Evolutionary conservation across 2,797 vertebrate genomes (phyloP).

Genomic region (Channallabes apus): DNA sequence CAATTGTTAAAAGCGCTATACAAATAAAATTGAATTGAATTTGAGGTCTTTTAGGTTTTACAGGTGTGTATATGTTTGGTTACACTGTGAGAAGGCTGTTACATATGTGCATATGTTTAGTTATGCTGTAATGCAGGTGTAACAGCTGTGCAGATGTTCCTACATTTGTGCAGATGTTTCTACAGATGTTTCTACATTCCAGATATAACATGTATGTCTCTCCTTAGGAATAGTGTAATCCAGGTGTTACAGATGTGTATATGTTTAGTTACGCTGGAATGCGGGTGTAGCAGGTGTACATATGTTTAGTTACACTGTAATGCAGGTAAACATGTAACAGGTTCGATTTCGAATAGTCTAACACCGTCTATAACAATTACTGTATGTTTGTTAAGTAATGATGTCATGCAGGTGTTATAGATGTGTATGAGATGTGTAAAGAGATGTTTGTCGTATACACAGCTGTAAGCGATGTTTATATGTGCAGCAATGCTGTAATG

Average conservation of each 20-base stretch:
- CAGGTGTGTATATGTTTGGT: background rate
- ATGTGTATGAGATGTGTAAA: no score
- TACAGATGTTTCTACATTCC: no score
- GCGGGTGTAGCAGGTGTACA: background rate
- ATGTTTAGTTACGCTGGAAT: background rate
- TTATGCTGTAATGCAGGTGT: background rate
- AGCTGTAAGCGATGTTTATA: no score
- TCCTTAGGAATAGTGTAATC: no score
- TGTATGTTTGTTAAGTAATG: background rate
- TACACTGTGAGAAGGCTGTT: background rate
- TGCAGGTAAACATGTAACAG: background rate
- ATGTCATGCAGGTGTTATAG: no score
- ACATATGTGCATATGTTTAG: background rate
- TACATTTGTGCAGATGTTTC: no score
- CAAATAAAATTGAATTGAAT: no score
- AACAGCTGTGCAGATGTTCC: no score
- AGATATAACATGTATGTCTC: no score
- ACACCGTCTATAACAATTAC: background rate
- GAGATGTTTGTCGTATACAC: no score
- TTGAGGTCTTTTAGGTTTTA: background rate
- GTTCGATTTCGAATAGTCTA: background rate
- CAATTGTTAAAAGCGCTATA: no score
- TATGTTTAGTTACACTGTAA: background rate
- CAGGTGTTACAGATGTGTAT: background rate
- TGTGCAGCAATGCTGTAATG: background rate